phyloP scores from a whole-genome alignment of 2,888 invertebrate genomes.

The Chydorus sphaericus region DNA sequence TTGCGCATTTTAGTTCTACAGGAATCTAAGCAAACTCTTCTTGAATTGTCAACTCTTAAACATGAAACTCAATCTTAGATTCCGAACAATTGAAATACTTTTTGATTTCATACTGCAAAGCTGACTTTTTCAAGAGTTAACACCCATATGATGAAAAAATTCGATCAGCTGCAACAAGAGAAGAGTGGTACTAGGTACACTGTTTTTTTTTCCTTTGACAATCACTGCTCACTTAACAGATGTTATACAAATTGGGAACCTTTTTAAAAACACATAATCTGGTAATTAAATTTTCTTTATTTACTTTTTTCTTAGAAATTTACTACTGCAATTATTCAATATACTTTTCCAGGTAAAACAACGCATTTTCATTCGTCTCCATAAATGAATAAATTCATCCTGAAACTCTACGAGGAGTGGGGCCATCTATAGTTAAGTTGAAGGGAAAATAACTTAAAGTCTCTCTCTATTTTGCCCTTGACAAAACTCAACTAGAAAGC shows the following conservation, averaged over 20 bases:
- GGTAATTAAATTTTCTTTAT: no score
- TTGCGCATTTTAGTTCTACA: no score
- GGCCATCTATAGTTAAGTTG: slow-evolving; percentile 19
- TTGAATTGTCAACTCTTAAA: no score
- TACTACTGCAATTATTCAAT: no score
- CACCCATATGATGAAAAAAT: neutral
- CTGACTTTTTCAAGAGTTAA: slow-evolving; percentile 15
- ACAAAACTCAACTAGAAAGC: neutral
- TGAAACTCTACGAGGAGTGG: slow-evolving; percentile 11
- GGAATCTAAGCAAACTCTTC: no score
- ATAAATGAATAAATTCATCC: slow-evolving; percentile 16
- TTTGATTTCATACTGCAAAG: neutral
- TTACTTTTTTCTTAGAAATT: no score
- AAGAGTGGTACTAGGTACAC: slow-evolving; percentile 9
- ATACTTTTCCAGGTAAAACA: slow-evolving; percentile 17
- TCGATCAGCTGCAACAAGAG: slow-evolving; percentile 17
- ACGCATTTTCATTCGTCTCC: slow-evolving; percentile 19
- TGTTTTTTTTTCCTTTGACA: slow-evolving; percentile 9
- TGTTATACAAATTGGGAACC: neutral
- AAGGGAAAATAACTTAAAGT: slow-evolving; percentile 19
- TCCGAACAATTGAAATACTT: no score
- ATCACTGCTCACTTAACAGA: neutral
- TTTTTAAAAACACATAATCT: neutral
- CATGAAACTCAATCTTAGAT: no score
- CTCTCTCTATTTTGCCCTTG: slow-evolving; percentile 15